phyloP scores from a whole-genome alignment of 2,113 vertebrate species.

The Heterocephalus glaber region DNA sequence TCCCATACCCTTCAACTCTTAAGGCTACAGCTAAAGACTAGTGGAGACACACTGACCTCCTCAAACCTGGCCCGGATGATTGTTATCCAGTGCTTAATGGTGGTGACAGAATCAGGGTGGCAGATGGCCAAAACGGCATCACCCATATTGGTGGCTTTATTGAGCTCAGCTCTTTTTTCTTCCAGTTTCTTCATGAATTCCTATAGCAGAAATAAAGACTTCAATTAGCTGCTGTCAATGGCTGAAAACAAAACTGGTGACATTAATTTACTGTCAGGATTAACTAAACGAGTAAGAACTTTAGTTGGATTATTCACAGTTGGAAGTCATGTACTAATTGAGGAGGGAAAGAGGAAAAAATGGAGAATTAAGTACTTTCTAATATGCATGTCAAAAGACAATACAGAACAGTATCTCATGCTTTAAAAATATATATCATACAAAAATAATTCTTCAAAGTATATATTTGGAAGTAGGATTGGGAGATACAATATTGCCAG shows the following conservation, averaged over 20 bases:
- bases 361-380: neutral
- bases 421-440: neutral
- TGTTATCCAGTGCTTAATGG: slow-evolving; percentile 99
- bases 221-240: slow-evolving; percentile 68
- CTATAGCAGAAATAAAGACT: slow-evolving; percentile 83
- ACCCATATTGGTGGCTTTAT: slow-evolving; percentile 94
- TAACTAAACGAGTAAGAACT: neutral
- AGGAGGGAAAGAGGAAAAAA: neutral
- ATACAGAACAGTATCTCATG: neutral
- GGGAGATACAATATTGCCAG: neutral
- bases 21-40: neutral
- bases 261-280: neutral
- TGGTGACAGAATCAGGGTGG: slow-evolving; percentile 98
- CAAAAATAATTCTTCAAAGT: neutral
- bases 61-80: slow-evolving; percentile 98
- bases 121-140: slow-evolving; percentile 95
- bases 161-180: slow-evolving; percentile 93
- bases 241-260: slow-evolving; percentile 57
- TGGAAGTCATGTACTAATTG: slow-evolving; percentile 3
- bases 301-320: neutral
- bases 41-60: slow-evolving; percentile 89
- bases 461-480: neutral
- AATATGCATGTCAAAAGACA: neutral
- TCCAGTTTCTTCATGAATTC: slow-evolving; percentile 98
- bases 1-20: neutral